Percentiles rank a stretch among this genome's conserved stretches.
phyloP scores from a whole-genome alignment of 2,888 invertebrate species.

The Chalcis sispes region DNA sequence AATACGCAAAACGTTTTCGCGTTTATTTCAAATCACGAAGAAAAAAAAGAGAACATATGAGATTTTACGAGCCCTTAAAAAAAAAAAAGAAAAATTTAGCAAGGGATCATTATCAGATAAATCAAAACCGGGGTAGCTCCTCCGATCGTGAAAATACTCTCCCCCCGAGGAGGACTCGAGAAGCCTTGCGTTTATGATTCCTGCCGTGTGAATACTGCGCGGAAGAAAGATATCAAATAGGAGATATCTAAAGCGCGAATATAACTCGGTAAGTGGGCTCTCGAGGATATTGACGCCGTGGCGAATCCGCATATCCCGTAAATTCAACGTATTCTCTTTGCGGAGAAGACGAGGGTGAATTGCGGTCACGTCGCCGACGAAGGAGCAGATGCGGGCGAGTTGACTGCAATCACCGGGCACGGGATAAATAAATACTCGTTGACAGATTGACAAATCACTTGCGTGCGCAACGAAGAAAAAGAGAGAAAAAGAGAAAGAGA shows the following conservation, averaged over 20 bases:
- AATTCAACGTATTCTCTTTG: slow-evolving; percentile 71
- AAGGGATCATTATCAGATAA: slow-evolving; percentile 35
- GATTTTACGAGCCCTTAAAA: slow-evolving; percentile 9
- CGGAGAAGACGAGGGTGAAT: not conserved
- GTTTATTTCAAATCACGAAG: not conserved
- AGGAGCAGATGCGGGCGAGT: not conserved
- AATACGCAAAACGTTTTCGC: slow-evolving; percentile 15
- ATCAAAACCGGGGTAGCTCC: slow-evolving; percentile 43
- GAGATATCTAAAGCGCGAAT: slow-evolving; percentile 49
- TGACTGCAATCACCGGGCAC: not conserved
- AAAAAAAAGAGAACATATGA: not conserved
- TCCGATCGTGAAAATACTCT: slow-evolving; percentile 64
- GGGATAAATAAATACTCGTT: slow-evolving; percentile 40
- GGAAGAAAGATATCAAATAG: slow-evolving; percentile 19
- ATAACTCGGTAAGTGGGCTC: slow-evolving; percentile 72
- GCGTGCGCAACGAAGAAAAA: not conserved
- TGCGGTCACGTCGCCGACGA: not conserved
- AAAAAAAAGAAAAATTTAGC: slow-evolving; percentile 5
- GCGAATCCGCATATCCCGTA: slow-evolving; percentile 68
- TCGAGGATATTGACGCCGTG: slow-evolving; percentile 69
- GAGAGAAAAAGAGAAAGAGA: too few relatives aligned
- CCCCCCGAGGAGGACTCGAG: slow-evolving; percentile 56
- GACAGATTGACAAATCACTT: slow-evolving; percentile 22
- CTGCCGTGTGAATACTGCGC: too few relatives aligned
- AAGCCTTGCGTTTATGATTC: too few relatives aligned